Percentiles rank a stretch among this genome's conserved stretches.
Conservation (phyloP, 2,888 invertebrate genomes). For the Stegana nigrithorax region DNA sequence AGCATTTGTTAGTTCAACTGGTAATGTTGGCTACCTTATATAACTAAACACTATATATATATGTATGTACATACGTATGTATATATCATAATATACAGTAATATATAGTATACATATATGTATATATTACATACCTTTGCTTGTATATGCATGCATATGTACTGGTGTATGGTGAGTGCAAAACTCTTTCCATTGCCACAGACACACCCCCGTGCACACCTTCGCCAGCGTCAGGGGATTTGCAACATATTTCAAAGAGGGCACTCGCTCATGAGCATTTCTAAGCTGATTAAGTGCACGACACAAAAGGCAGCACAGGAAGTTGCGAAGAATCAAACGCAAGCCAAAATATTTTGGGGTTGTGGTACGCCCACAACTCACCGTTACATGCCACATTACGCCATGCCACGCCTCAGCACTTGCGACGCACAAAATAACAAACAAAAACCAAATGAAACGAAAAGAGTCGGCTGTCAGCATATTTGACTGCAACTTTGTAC, state of each 20-base stretch:
- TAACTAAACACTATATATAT: background rate
- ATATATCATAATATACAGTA: too few relatives aligned
- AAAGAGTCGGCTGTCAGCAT: background rate
- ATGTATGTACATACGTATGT: too few relatives aligned
- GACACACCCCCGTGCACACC: background rate
- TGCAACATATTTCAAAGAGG: slow-evolving; percentile 23
- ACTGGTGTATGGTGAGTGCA: too few relatives aligned
- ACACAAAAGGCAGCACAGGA: slow-evolving; percentile 38
- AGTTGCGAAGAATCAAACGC: slow-evolving; percentile 19
- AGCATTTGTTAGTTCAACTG: slow-evolving; percentile 48
- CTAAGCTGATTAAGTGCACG: slow-evolving; percentile 57
- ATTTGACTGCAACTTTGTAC: slow-evolving; percentile 53
- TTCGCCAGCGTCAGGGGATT: background rate
- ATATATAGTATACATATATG: too few relatives aligned
- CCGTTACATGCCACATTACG: too few relatives aligned
- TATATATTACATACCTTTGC: too few relatives aligned
- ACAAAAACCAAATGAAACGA: slow-evolving; percentile 5
- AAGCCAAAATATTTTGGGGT: too few relatives aligned
- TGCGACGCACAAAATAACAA: too few relatives aligned
- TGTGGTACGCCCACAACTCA: background rate
- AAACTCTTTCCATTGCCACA: too few relatives aligned
- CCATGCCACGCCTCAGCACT: too few relatives aligned
- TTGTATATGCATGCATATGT: background rate
- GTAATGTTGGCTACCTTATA: background rate
- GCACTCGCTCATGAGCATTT: slow-evolving; percentile 8